phyloP scores from a whole-genome alignment of 2,113 vertebrate species.

The Raphicerus campestris region DNA sequence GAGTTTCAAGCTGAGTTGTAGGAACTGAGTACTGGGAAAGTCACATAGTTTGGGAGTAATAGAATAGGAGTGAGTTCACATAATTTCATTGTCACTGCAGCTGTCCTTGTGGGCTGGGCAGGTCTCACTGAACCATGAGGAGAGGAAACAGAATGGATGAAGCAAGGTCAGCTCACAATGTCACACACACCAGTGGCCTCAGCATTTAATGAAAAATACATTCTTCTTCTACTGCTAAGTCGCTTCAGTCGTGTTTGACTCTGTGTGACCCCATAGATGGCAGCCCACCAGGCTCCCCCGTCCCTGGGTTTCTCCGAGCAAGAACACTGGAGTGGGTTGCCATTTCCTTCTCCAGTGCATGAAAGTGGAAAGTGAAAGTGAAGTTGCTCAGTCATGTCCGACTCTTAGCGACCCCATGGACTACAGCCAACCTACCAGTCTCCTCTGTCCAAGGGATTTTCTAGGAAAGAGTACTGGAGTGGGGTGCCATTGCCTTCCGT shows the following conservation, averaged over 20 bases:
- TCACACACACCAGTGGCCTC: neutral
- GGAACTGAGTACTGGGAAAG: neutral
- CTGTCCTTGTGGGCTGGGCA: neutral
- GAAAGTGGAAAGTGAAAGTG: too few relatives aligned
- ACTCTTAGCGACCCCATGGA: too few relatives aligned
- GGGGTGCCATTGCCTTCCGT: neutral
- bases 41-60: neutral
- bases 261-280: too few relatives aligned
- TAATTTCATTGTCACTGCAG: neutral
- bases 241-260: too few relatives aligned
- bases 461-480: too few relatives aligned
- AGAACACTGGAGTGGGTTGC: too few relatives aligned
- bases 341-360: too few relatives aligned
- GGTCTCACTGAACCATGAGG: neutral
- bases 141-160: neutral
- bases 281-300: too few relatives aligned
- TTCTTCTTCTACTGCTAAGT: neutral
- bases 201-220: neutral
- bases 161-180: neutral
- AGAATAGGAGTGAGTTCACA: neutral
- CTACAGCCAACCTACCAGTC: too few relatives aligned
- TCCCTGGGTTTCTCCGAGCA: too few relatives aligned
- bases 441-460: too few relatives aligned
- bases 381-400: too few relatives aligned
- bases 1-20: neutral